Evolutionary conservation across 2,888 invertebrate species (phyloP), one percentile per base, ranked within the genome.

Genomic region (Drosophila leonis): DNA sequence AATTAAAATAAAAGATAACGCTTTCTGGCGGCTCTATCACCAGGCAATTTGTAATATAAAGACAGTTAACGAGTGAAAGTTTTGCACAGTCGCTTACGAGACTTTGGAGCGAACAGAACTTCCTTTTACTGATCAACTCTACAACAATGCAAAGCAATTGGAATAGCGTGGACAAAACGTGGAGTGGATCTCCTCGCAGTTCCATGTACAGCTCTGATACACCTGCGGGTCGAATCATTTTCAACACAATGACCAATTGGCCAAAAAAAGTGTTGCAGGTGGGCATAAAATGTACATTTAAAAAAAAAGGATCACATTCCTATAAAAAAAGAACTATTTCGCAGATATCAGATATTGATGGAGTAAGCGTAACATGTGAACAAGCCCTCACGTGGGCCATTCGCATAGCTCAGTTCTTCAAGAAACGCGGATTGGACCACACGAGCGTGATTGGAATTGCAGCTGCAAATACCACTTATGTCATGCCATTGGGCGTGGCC

Each of bases 401-500:
- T 39, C 81, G 84, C 18, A 71, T 89, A 7, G 86, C 88, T 0
- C 82, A 81, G 61, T 61, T 82, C 9, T 63, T 90, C 10, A 78
- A 79, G 56, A 72, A 72, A 13, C 51, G 76, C 1, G 80, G 78
- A 1, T 27, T 90, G 1, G 61, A 75, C 15, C 80, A 88, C 49
- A 75, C 75, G 0, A 83, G 83, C 59, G 70, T 90, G 12, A 62
- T 90, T 12, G 90, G 91, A 4, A 72, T 91, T 20, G 70, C 82
- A 13, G 86, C 83, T 7, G 54, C 37, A 1, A 59, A 46, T 29
- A 59, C 35, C 1, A 59, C 46, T 9, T 59, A 59, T 4, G 7
- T 48, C 6, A 18, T 59, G 46, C 46, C 59, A 5, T 4, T 59
- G 29, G 59, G 18, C 59, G 59, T 59, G 46, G 59, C 27, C 0